Conservation (phyloP, 2,888 invertebrate genomes). For the Pheosia gnoma region DNA sequence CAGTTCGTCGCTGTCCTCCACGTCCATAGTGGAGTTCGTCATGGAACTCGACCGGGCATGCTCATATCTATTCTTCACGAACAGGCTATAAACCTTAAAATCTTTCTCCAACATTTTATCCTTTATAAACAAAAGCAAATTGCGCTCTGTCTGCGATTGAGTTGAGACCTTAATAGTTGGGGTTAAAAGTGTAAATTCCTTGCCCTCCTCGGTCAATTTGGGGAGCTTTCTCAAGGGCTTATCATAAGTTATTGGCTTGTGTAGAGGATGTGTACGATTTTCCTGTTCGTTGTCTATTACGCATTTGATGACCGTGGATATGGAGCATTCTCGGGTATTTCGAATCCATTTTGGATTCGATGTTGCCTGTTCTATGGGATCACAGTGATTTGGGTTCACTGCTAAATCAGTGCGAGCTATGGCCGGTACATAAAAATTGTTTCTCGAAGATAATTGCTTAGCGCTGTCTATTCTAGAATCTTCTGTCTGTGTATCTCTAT, state of each 20-base stretch:
- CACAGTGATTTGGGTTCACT: conserved; percentile 10
- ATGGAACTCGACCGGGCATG: conserved; percentile 45
- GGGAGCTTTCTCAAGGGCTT: conserved; percentile 24
- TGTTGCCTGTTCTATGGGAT: conserved; percentile 36
- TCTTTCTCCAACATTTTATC: conserved; percentile 39
- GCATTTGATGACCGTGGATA: conserved; percentile 47
- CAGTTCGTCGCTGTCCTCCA: conserved; percentile 55
- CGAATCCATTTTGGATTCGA: conserved; percentile 48
- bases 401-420: not conserved
- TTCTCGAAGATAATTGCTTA: not conserved
- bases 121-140: conserved; percentile 23
- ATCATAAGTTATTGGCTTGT: conserved; percentile 20
- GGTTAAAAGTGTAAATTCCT: conserved; percentile 43
- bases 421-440: not conserved
- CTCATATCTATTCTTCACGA: conserved; percentile 40
- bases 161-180: conserved; percentile 50
- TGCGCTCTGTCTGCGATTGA: conserved; percentile 55
- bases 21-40: conserved; percentile 37
- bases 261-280: conserved; percentile 15
- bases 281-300: conserved; percentile 34
- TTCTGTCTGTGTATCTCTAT: conserved; percentile 21
- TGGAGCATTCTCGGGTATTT: conserved; percentile 46
- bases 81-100: conserved; percentile 53
- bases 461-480: conserved; percentile 9
- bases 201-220: conserved; percentile 43